Conservation (phyloP, 1,140 invertebrate species). For the Anthonomus grandis region DNA sequence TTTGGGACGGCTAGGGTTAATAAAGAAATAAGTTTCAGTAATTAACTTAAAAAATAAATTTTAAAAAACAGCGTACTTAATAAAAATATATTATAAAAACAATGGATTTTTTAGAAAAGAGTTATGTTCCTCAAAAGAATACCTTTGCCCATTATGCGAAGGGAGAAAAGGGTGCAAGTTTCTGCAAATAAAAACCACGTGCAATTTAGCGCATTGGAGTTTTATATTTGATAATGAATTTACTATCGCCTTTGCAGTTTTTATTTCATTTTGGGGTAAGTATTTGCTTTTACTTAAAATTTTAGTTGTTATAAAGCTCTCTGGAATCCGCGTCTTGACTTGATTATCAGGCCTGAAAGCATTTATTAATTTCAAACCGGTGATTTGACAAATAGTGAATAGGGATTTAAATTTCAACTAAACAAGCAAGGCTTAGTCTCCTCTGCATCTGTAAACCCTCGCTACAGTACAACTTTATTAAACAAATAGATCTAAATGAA, state of each 20-base stretch:
- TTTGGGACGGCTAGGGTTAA: too few relatives aligned
- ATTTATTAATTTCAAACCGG: neutral
- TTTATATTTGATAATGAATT: constrained; percentile 92
- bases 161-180: constrained; percentile 15
- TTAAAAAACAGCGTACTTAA: too few relatives aligned
- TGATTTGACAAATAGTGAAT: neutral
- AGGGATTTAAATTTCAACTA: neutral
- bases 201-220: constrained; percentile 61
- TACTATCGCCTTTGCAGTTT: constrained; percentile 88
- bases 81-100: too few relatives aligned
- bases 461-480: too few relatives aligned
- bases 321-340: neutral
- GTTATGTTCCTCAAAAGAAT: constrained; percentile 26
- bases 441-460: neutral
- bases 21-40: too few relatives aligned
- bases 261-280: constrained; percentile 94
- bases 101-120: constrained; percentile 27
- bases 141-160: constrained; percentile 25
- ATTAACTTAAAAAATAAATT: too few relatives aligned
- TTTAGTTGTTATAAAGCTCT: neutral
- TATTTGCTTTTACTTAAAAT: neutral
- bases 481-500: too few relatives aligned
- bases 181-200: constrained; percentile 14
- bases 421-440: neutral
- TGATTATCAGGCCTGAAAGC: neutral